A percentile compares a stretch with the other conserved stretches of the same genome.
Conservation (phyloP, 2,113 vertebrate species). For the Alces alces region DNA sequence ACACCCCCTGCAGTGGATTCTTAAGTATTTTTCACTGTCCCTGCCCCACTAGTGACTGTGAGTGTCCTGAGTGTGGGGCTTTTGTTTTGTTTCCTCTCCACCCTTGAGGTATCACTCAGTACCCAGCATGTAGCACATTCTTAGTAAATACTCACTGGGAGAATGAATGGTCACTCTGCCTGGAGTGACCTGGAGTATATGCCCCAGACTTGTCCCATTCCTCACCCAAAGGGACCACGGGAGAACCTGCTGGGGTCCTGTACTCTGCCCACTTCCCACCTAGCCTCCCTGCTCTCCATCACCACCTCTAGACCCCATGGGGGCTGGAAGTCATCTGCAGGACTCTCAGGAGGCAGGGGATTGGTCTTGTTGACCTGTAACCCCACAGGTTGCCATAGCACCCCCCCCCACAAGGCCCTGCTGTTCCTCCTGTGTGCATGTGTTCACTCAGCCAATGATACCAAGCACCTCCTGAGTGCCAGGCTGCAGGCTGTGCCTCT, state of each 20-base stretch:
- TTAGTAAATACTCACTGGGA: not conserved
- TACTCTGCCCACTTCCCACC: not conserved
- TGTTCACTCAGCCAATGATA: not conserved
- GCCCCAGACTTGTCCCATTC: not conserved
- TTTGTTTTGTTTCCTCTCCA: not conserved
- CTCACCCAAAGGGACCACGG: not conserved
- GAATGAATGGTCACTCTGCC: not conserved
- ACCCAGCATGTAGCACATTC: not conserved
- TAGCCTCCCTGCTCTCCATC: fast-evolving
- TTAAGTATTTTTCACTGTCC: not conserved
- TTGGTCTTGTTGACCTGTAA: not conserved
- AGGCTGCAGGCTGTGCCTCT: not conserved
- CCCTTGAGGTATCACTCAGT: not conserved
- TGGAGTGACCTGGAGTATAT: not conserved
- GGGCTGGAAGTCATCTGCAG: not conserved
- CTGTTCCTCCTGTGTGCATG: not conserved
- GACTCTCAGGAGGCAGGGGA: not conserved
- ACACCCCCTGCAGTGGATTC: not conserved
- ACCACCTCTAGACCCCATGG: not conserved
- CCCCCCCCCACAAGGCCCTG: fast-evolving
- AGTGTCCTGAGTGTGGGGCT: not conserved
- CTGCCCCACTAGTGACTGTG: fast-evolving
- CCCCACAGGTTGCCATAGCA: too few relatives aligned
- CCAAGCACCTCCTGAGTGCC: not conserved
- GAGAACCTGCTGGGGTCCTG: not conserved